These are phyloP conservation scores for Aepyceros melampus DNA, from an alignment of 2,113 vertebrate genomes.

Conservation along the genomic window DNA sequence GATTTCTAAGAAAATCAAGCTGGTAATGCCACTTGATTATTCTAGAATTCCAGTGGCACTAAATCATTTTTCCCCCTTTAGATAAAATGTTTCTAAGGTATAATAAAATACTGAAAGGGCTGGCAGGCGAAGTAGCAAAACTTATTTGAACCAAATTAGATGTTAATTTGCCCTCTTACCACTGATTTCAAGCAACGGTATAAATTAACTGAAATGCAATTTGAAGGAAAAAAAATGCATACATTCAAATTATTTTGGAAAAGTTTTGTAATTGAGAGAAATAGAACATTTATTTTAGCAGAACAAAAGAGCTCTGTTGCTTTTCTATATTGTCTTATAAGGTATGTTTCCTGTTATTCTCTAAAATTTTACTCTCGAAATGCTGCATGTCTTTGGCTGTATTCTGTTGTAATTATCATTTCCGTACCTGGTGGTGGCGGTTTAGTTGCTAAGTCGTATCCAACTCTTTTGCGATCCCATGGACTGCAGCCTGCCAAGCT, in stretches of 20 bases:
- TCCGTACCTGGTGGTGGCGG: background rate
- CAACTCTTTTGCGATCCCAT: background rate
- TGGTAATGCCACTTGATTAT: slow-evolving; percentile 38
- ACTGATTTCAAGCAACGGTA: background rate
- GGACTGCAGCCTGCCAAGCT: background rate
- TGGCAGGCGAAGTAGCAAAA: background rate
- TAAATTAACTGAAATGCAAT: background rate
- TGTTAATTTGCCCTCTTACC: background rate
- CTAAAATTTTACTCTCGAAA: background rate
- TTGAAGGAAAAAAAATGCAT: background rate
- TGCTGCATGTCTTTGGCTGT: background rate
- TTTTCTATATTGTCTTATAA: background rate
- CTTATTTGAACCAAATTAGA: background rate
- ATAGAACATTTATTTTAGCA: background rate
- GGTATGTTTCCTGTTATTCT: background rate
- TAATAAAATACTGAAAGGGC: background rate
- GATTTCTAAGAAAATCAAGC: slow-evolving; percentile 43
- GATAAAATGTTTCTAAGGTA: background rate
- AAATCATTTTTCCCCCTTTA: background rate
- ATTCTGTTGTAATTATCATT: background rate
- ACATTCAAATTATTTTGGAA: slow-evolving; percentile 11
- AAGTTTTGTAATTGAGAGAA: background rate
- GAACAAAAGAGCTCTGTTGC: background rate
- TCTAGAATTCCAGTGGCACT: background rate
- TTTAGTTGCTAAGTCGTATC: background rate